Conservation (phyloP, 2,888 invertebrate genomes). For the Lathronympha strigana region DNA sequence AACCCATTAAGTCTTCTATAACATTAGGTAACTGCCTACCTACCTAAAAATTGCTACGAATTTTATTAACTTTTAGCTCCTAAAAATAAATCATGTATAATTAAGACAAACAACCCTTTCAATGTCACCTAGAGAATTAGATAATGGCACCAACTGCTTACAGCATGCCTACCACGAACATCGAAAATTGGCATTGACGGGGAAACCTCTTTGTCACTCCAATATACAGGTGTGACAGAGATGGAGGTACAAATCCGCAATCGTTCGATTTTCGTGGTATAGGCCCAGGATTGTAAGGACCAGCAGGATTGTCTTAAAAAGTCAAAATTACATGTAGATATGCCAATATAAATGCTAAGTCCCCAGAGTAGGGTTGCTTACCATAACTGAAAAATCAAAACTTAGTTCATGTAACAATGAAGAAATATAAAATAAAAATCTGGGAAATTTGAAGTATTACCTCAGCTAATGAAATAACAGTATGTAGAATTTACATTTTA, state of each 20-base stretch:
- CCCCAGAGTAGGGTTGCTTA: neutral
- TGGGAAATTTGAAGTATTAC: conserved; percentile 35
- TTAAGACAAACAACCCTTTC: neutral
- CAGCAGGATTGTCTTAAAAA: neutral
- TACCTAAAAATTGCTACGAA: conserved; percentile 17
- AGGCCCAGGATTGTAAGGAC: too few relatives aligned
- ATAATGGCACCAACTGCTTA: neutral
- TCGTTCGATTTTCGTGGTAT: too few relatives aligned
- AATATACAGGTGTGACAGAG: too few relatives aligned
- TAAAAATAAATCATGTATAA: conserved; percentile 7
- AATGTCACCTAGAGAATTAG: neutral
- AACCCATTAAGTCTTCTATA: conserved; percentile 2
- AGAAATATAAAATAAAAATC: conserved; percentile 13
- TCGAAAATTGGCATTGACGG: too few relatives aligned
- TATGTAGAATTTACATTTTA: conserved; percentile 57
- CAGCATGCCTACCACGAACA: too few relatives aligned
- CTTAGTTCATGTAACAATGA: neutral
- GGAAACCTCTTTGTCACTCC: too few relatives aligned
- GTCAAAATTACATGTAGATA: neutral
- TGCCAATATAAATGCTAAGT: neutral
- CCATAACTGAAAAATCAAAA: conserved; percentile 20
- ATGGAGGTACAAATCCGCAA: too few relatives aligned
- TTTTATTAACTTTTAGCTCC: conserved; percentile 4
- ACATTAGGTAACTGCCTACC: conserved; percentile 15
- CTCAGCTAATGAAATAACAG: conserved; percentile 57